Percentiles rank a stretch among this genome's conserved stretches.
Evolutionary conservation across 1,140 invertebrate genomes (phyloP).

Genomic region (Stratiolaelaps scimitus): DNA sequence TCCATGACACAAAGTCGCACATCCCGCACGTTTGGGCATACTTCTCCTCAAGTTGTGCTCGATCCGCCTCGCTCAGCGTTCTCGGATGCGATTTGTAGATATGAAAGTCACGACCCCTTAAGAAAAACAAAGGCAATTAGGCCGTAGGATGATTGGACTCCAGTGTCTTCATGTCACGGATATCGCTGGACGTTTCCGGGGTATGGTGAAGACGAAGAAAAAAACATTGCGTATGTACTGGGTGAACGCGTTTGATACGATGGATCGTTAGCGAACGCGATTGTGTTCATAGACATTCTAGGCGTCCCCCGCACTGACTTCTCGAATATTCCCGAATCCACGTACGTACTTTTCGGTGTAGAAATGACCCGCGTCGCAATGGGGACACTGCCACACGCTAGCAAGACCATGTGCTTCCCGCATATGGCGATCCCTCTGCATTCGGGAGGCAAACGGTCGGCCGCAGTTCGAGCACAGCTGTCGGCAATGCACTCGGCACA

Average conservation of each 20-base stretch:
- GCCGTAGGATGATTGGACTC: no score
- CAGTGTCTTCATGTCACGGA: no score
- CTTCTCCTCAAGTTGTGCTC: not conserved
- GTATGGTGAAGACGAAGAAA: no score
- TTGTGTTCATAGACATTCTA: no score
- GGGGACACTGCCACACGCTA: not conserved
- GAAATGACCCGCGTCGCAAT: slow-evolving; percentile 2
- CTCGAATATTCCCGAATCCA: no score
- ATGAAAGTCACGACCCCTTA: not conserved
- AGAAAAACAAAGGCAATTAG: not conserved
- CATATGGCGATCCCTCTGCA: slow-evolving; percentile 7
- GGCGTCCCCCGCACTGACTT: no score
- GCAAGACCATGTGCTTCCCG: slow-evolving; percentile 13
- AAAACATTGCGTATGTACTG: not conserved
- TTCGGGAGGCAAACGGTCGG: not conserved
- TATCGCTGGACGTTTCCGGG: no score
- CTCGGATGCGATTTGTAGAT: slow-evolving; percentile 1
- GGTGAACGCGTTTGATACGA: not conserved
- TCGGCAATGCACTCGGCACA: not conserved
- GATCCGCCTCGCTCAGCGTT: not conserved
- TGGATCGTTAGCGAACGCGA: not conserved
- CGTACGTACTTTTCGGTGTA: not conserved
- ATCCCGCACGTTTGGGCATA: not conserved
- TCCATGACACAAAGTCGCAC: slow-evolving; percentile 10
- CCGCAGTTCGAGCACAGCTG: not conserved